Evolutionary conservation across 2,113 vertebrate genomes (phyloP), one percentile per base, ranked within the genome.

Genomic region (Mystacornis crossleyi): DNA sequence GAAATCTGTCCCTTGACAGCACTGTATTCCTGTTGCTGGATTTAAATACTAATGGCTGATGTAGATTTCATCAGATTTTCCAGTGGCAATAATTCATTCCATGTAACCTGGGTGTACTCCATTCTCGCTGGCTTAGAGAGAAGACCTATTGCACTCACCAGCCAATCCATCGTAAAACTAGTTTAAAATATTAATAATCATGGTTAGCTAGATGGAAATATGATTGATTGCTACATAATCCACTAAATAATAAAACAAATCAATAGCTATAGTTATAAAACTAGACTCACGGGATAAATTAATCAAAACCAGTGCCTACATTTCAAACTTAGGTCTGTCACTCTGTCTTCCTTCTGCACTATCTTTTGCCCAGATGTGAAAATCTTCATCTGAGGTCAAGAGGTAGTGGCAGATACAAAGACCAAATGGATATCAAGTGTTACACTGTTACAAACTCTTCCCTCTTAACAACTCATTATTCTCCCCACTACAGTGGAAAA

Each of bases 121-220:
- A 10, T 55, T 97, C 47, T 88, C 0, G 0, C 61, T 96, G 79
- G 80, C 50, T 81, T 78, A 81, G 55, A 92, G 82, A 90, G 66
- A 50, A 88, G 60, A 84, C 36, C 40, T 83, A 95, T 66, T 55
- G 51, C 62, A 60, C 54, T 92, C 42, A 87, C 42, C 34, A 83
- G 65, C 45, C 67, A 95, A 90, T 94, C n/a, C 45, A 90, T 86
- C 87, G 93, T 86, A 81, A 97, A 95, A 84, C 53, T 67, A 58
- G 57, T 80, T 91, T 96, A 90, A 97, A 92, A 96, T 91, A 95
- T 96, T 96, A 94, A 93, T 83, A 94, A 91, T 92, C 94, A 79
- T 42, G 75, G 72, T 75, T 95, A 93, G 91, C 93, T 80, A 80
- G 74, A 86, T 86, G 89, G 90, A 95, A 95, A 93, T 94, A 87